These are phyloP conservation scores for Drosophila monieri DNA, from an alignment of 2,888 invertebrate genomes.

Conservation along the genomic window DNA sequence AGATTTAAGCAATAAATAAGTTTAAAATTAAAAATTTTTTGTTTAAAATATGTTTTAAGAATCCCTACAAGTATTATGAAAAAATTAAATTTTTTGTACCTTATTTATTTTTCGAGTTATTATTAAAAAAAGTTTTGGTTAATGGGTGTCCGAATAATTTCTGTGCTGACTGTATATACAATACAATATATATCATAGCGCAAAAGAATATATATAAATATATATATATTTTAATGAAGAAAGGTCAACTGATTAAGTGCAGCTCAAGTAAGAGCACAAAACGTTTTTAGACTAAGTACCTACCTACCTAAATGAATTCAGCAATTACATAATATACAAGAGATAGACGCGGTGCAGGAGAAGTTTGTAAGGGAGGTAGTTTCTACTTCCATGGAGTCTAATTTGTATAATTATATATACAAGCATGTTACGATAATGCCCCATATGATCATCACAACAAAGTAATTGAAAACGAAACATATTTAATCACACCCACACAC, in stretches of 20 bases:
- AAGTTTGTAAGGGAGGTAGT: constrained; percentile 4
- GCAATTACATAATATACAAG: constrained; percentile 38
- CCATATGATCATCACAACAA: constrained; percentile 47
- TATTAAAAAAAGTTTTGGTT: too few relatives aligned
- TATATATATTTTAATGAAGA: constrained; percentile 63
- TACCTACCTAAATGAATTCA: constrained; percentile 73
- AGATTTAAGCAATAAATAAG: too few relatives aligned
- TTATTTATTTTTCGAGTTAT: too few relatives aligned
- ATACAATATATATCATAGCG: constrained; percentile 54
- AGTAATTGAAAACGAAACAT: constrained; percentile 31
- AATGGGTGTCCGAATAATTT: too few relatives aligned
- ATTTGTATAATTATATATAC: constrained; percentile 48
- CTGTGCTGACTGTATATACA: too few relatives aligned
- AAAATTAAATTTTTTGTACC: too few relatives aligned
- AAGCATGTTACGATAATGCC: constrained; percentile 38
- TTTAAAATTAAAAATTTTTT: too few relatives aligned
- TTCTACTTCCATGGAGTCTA: constrained; percentile 35
- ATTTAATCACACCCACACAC: constrained; percentile 33
- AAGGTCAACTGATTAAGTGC: constrained; percentile 69
- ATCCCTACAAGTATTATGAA: too few relatives aligned
- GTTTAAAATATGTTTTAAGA: too few relatives aligned
- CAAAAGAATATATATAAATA: constrained; percentile 48
- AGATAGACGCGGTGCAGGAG: constrained; percentile 10
- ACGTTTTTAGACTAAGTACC: constrained; percentile 77
- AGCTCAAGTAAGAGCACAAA: constrained; percentile 58